phyloP scores from a whole-genome alignment of 2,888 invertebrate genomes.

The Cryptus armator region DNA sequence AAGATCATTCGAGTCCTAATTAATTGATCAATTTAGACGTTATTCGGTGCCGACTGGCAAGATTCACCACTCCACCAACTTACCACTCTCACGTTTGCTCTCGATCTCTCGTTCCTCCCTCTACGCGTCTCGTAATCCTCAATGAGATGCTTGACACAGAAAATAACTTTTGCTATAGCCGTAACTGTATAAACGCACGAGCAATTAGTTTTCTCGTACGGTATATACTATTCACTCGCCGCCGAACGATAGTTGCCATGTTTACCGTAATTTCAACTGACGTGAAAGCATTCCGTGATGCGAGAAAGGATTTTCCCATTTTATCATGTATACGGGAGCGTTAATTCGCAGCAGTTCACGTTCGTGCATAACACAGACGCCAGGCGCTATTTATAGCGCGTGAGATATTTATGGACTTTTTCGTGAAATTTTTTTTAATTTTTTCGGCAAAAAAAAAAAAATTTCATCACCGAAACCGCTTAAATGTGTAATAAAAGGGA shows the following conservation, averaged over 20 bases:
- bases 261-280: slow-evolving; percentile 26
- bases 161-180: slow-evolving; percentile 8
- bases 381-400: neutral
- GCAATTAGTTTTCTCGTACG: slow-evolving; percentile 26
- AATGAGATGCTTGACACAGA: slow-evolving; percentile 32
- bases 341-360: slow-evolving; percentile 18
- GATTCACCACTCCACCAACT: neutral
- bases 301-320: slow-evolving; percentile 76
- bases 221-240: neutral
- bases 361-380: neutral
- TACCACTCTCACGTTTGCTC: slow-evolving; percentile 9
- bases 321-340: slow-evolving; percentile 71
- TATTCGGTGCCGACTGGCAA: neutral
- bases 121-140: slow-evolving; percentile 6
- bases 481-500: neutral
- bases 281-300: slow-evolving; percentile 78
- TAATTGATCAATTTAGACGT: slow-evolving; percentile 5
- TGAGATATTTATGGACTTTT: too few relatives aligned
- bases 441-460: neutral
- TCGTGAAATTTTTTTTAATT: neutral
- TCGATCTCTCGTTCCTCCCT: slow-evolving; percentile 22
- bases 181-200: neutral
- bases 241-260: neutral
- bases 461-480: neutral
- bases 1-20: neutral